phyloP scores from a whole-genome alignment of 53 echinoderm and acorn worm species.

The Apostichopus leukothele region DNA sequence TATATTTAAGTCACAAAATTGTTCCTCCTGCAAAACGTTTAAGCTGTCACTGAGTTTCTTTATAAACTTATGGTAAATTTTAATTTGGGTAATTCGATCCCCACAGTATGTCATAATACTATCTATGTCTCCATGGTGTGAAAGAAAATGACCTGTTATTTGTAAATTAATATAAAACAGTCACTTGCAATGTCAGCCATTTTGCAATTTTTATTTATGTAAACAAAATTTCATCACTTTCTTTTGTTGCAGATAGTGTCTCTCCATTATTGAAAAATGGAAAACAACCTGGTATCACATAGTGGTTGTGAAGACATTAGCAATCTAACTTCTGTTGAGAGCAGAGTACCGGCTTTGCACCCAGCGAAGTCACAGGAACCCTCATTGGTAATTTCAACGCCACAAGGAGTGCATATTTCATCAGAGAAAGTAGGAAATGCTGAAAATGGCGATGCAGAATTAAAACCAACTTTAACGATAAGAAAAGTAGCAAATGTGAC shows the following conservation, averaged over 20 bases:
- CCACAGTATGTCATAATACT: too few species aligned
- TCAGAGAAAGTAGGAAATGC: background rate
- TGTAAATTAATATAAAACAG: too few species aligned
- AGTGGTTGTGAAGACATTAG: background rate
- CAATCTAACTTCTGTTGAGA: background rate
- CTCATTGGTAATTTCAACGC: background rate
- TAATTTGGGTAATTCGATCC: too few species aligned
- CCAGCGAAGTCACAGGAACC: background rate
- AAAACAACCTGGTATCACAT: background rate
- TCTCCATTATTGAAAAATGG: background rate
- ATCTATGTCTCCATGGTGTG: too few species aligned
- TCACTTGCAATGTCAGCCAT: too few species aligned
- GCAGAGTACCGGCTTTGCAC: background rate
- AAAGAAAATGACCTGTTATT: too few species aligned
- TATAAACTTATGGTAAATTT: too few species aligned
- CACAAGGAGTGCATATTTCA: background rate
- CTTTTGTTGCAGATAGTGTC: background rate
- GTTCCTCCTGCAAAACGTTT: too few species aligned
- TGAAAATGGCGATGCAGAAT: background rate
- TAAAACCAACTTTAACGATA: background rate
- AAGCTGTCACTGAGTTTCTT: too few species aligned
- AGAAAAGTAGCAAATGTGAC: background rate
- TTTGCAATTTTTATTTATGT: too few species aligned
- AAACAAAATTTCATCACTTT: too few species aligned
- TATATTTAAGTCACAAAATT: too few species aligned